Evolutionary conservation across 2,888 invertebrate genomes (phyloP), one percentile per base, ranked within the genome.

Genomic region (Harmothoe impar): DNA sequence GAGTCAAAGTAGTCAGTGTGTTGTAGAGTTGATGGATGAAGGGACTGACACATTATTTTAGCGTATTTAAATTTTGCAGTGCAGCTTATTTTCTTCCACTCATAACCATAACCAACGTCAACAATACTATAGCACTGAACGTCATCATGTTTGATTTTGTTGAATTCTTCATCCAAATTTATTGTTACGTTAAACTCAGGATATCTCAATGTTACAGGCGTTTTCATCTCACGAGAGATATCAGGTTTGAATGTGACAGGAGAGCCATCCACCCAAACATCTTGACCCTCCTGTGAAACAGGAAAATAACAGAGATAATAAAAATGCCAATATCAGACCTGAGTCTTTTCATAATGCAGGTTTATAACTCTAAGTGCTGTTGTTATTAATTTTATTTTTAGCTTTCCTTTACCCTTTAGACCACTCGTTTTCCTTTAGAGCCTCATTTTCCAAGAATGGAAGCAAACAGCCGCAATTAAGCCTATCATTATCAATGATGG

Each of bases 51-150:
- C 20, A 62, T 12, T 43, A 43, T 43, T 43, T 43, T 3, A 43
- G 5, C 10, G 10, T 43, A 43, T 10, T 43, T 43, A 10, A 62
- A 62, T n/a, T 62, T 62, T n/a, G 62, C n/a, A n/a, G 62, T n/a
- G n/a, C 62, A 62, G n/a, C n/a, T 62, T n/a, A 62, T 62, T n/a
- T 62, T 62, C n/a, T 62, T 20, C 62, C 62, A 62, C 3, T 62
- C 15, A 3, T n/a, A 62, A 62, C n/a, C n/a, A 62, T n/a, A 20
- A 5, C 20, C 23, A 62, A 62, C 0, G n/a, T 20, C 20, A 5
- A 62, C 15, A n/a, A 62, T 62, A 20, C 20, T n/a, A 20, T 62
- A 62, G 15, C 62, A 62, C 15, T 3, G 3, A 7, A 7, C 20
- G n/a, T 5, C 1, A n/a, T n/a, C 62, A n/a, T 62, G 3, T 20